Conservation (phyloP, 2,888 invertebrate genomes). For the Osmoderma eremita region DNA sequence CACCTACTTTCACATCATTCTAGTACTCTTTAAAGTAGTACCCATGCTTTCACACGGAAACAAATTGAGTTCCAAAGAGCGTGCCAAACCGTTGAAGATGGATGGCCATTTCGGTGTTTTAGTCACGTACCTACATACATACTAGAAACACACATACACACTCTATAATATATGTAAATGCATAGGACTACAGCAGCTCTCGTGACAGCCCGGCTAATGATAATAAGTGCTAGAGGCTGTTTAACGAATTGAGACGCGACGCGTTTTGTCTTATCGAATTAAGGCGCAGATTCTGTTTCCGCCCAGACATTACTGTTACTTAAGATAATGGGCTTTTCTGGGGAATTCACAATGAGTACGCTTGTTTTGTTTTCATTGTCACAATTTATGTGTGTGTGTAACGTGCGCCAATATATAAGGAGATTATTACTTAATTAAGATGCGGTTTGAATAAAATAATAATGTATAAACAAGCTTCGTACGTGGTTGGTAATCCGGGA, state of each 20-base stretch:
- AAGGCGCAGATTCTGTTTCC: constrained; percentile 48
- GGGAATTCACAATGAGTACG: constrained; percentile 34
- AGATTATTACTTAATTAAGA: constrained; percentile 33
- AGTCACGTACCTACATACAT: constrained; percentile 24
- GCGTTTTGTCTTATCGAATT: constrained; percentile 49
- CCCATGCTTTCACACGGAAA: no score
- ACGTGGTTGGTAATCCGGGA: no score
- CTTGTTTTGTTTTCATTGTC: constrained; percentile 29
- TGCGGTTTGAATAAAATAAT: constrained; percentile 14
- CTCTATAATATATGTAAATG: not conserved
- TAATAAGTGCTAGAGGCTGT: constrained; percentile 31
- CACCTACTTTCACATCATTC: no score
- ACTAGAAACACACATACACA: no score
- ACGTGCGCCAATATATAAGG: constrained; percentile 25
- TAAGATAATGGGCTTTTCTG: constrained; percentile 48
- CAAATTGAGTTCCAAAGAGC: constrained; percentile 6
- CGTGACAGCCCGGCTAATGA: constrained; percentile 17
- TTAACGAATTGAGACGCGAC: constrained; percentile 48
- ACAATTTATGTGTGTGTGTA: constrained; percentile 20
- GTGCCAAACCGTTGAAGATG: constrained; percentile 31
- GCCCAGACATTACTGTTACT: constrained; percentile 45
- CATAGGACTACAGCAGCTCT: constrained; percentile 11
- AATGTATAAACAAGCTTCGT: not conserved
- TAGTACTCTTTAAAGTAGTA: no score
- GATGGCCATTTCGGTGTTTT: constrained; percentile 2